Percentiles rank a stretch among this genome's conserved stretches.
Evolutionary conservation across 2,113 vertebrate genomes (phyloP).

Genomic region (Petromus typicus): DNA sequence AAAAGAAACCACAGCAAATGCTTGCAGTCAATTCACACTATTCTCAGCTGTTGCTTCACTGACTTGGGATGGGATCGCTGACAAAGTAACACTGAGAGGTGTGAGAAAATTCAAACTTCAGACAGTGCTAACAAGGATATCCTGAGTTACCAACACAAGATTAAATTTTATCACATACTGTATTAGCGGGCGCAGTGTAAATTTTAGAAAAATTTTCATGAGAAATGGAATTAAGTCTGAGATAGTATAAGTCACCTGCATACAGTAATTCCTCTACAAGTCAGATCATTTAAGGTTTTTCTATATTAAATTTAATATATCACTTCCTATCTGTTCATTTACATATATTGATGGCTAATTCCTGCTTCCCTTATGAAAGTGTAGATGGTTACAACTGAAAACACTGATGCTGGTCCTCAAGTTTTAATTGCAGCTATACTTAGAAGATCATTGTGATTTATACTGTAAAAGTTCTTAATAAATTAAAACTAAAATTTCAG

Average conservation of each 20-base stretch:
- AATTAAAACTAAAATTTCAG: conserved; percentile 14
- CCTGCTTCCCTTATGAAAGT: background rate
- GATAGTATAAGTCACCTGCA: background rate
- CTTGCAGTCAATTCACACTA: background rate
- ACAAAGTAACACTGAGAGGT: background rate
- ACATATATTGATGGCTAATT: background rate
- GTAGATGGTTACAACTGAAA: background rate
- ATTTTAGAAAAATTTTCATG: background rate
- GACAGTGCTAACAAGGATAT: accelerated
- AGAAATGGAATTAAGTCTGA: conserved; percentile 23
- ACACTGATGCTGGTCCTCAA: background rate
- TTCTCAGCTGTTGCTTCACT: background rate
- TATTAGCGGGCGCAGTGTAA: background rate
- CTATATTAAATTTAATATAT: background rate
- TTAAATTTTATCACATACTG: background rate
- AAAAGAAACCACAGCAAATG: conserved; percentile 6
- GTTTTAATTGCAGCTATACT: background rate
- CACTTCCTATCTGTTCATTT: background rate
- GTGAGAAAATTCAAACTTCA: background rate
- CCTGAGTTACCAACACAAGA: background rate
- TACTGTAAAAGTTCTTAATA: conserved; percentile 27
- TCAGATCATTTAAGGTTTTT: background rate
- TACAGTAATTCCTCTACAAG: background rate
- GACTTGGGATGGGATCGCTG: background rate
- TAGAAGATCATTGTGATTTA: background rate